These are phyloP conservation scores for Tethya wilhelma DNA, from an alignment of 37 sponge, comb jelly and placozoan genomes.

Conservation along the genomic window DNA sequence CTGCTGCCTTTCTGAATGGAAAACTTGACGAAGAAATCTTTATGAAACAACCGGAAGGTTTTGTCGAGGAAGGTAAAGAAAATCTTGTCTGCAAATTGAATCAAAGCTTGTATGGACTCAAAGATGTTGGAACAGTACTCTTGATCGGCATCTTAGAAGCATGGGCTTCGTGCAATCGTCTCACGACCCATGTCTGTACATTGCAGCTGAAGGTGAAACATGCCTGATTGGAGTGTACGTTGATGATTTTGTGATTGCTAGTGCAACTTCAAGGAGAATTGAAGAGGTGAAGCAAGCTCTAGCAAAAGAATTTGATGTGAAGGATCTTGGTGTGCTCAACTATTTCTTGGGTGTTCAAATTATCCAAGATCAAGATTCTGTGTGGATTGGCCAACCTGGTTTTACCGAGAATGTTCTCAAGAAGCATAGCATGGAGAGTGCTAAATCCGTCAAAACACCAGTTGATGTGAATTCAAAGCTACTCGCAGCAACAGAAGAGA, in stretches of 20 bases:
- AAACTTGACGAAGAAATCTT: no score
- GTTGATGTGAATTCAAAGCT: conserved; percentile 15
- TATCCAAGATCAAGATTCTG: neutral
- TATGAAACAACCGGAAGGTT: conserved; percentile 77
- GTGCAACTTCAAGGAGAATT: neutral
- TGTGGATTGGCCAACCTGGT: neutral
- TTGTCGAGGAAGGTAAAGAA: conserved; percentile 55
- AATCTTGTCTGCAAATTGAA: conserved; percentile 72
- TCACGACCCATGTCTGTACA: conserved; percentile 53
- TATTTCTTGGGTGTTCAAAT: conserved; percentile 42
- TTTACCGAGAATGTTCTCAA: neutral
- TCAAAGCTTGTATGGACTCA: conserved; percentile 69
- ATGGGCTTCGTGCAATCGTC: conserved; percentile 62
- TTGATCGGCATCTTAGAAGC: conserved; percentile 55
- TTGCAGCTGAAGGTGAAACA: conserved; percentile 8
- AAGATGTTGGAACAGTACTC: conserved; percentile 64
- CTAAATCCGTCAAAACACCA: conserved; percentile 24
- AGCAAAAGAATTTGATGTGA: conserved; percentile 13
- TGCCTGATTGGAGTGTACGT: conserved; percentile 34
- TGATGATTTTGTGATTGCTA: conserved; percentile 36
- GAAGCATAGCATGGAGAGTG: conserved; percentile 29
- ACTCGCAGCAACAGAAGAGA: neutral
- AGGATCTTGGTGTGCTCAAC: conserved; percentile 28
- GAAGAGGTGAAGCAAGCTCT: conserved; percentile 28
- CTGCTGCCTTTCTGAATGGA: conserved; percentile 65